Evolutionary conservation across 2,113 vertebrate genomes (phyloP).

Genomic region (Malurus elegans): DNA sequence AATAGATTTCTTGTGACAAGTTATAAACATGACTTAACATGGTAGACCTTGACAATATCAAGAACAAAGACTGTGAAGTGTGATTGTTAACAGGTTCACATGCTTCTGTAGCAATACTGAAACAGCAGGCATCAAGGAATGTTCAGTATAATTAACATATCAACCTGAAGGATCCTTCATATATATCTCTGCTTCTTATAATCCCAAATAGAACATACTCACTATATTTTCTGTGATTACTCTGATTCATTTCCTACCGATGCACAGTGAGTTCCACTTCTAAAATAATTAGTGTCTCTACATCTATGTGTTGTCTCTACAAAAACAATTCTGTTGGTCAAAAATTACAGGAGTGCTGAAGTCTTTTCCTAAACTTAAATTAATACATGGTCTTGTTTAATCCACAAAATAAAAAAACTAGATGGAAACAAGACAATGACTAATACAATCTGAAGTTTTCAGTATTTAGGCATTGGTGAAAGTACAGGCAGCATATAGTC

Average conservation of each 20-base stretch:
- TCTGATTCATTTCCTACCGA: conserved; percentile 23
- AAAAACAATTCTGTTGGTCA: background rate
- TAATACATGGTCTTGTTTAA: background rate
- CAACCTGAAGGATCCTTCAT: conserved; percentile 8
- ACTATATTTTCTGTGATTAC: background rate
- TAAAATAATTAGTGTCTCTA: background rate
- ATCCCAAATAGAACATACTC: background rate
- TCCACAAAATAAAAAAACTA: rapidly evolving
- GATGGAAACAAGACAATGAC: background rate
- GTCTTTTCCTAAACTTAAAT: background rate
- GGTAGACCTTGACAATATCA: background rate
- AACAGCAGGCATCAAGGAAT: background rate
- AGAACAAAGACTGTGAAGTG: background rate
- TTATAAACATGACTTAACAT: background rate
- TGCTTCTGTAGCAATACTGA: background rate
- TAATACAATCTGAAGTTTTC: background rate
- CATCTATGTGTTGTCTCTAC: background rate
- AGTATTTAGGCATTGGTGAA: background rate
- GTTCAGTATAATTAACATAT: background rate
- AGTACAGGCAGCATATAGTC: background rate
- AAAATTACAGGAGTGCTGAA: background rate
- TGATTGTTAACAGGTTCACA: background rate
- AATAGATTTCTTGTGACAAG: background rate
- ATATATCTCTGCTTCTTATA: background rate
- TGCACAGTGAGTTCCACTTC: background rate